These are phyloP conservation scores for Chesias legatella DNA, from an alignment of 2,888 invertebrate species.

Conservation along the genomic window DNA sequence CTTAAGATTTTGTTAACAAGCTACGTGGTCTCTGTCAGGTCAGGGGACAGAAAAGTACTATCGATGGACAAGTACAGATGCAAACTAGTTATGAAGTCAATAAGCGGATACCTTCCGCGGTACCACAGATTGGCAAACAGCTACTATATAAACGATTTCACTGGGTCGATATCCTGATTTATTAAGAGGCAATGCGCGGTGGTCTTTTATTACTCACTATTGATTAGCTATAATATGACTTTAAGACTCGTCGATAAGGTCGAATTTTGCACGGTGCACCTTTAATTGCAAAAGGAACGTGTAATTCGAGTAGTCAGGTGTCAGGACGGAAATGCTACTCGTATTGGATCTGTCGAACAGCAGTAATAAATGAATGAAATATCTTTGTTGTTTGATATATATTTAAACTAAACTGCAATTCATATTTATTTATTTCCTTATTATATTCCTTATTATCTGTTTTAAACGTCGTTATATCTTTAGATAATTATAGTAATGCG, in stretches of 20 bases:
- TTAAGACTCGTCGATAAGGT: slow-evolving; percentile 1
- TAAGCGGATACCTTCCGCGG: slow-evolving; percentile 36
- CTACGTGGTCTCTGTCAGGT: too few relatives aligned
- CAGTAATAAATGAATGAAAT: too few relatives aligned
- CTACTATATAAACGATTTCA: too few relatives aligned
- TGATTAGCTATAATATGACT: slow-evolving; percentile 37
- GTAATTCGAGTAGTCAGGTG: background rate
- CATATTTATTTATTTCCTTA: too few relatives aligned
- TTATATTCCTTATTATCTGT: too few relatives aligned
- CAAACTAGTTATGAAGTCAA: slow-evolving; percentile 36
- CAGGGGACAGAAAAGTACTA: background rate
- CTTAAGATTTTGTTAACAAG: too few relatives aligned
- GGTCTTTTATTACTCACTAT: slow-evolving; percentile 39
- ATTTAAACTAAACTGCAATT: too few relatives aligned
- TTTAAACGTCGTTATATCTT: too few relatives aligned
- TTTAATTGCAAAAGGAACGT: background rate
- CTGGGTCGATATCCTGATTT: slow-evolving; percentile 30
- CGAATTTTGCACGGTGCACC: background rate
- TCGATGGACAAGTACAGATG: slow-evolving; percentile 17
- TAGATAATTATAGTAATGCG: too few relatives aligned
- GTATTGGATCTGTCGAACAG: slow-evolving; percentile 2
- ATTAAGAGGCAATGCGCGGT: slow-evolving; percentile 34
- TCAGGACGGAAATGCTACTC: slow-evolving; percentile 6
- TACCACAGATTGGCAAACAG: background rate
- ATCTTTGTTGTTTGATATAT: too few relatives aligned